These are phyloP conservation scores for Hyposoter didymator DNA, from an alignment of 2,888 invertebrate species.

Conservation along the genomic window DNA sequence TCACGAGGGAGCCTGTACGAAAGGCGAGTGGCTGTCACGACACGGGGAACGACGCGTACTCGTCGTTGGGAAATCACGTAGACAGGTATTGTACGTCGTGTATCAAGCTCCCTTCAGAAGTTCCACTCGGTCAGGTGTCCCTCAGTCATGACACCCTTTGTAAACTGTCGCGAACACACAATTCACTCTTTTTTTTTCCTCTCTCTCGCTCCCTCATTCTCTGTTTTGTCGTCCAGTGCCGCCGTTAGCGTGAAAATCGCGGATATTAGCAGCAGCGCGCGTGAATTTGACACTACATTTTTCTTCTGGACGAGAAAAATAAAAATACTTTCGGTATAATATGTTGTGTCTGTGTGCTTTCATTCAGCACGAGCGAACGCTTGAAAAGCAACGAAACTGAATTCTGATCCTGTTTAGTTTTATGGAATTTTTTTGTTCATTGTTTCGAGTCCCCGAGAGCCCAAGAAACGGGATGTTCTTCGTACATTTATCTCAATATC, in stretches of 20 bases:
- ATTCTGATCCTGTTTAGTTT: constrained; percentile 19
- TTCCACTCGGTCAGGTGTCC: constrained; percentile 34
- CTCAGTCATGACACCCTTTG: constrained; percentile 13
- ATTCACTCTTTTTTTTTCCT: background rate
- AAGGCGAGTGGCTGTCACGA: constrained; percentile 51
- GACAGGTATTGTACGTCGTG: constrained; percentile 51
- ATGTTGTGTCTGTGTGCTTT: background rate
- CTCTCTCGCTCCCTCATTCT: background rate
- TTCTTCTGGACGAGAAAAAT: constrained; percentile 34
- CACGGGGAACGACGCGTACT: constrained; percentile 32
- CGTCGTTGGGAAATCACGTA: constrained; percentile 52
- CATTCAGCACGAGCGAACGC: background rate
- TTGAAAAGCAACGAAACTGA: constrained; percentile 32
- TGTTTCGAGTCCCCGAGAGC: background rate
- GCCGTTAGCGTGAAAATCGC: background rate
- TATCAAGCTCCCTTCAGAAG: constrained; percentile 26
- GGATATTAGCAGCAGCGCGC: background rate
- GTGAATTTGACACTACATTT: constrained; percentile 14
- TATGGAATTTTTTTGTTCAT: background rate
- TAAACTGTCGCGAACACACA: constrained; percentile 10
- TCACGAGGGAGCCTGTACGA: constrained; percentile 56
- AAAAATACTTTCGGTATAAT: constrained; percentile 31
- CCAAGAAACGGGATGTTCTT: background rate
- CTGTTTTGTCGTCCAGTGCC: background rate
- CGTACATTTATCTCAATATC: background rate